These are phyloP conservation scores for Apis florea DNA, from an alignment of 1,140 invertebrate genomes.

Conservation along the genomic window DNA sequence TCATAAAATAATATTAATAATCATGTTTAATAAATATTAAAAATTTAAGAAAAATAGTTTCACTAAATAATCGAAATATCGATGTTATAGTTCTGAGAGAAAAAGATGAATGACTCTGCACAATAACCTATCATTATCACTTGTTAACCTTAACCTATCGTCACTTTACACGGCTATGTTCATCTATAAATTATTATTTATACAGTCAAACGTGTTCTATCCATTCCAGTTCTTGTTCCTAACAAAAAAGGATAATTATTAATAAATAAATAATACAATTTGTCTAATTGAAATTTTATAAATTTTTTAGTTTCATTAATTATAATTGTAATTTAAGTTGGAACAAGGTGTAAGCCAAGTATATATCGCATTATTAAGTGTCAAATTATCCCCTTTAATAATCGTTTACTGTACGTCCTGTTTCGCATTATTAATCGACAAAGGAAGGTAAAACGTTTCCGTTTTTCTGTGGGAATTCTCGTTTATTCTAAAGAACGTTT, in stretches of 20 bases:
- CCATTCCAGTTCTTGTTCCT: no score
- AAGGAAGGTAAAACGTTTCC: conserved; percentile 1
- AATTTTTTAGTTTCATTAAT: no score
- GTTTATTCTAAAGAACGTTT: not conserved
- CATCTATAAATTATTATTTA: not conserved
- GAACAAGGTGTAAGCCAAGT: no score
- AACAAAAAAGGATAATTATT: no score
- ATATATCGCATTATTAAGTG: not conserved
- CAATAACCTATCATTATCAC: not conserved
- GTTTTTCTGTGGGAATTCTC: conserved; percentile 16
- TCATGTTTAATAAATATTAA: no score
- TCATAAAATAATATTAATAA: no score
- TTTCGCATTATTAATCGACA: conserved; percentile 1
- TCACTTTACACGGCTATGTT: not conserved
- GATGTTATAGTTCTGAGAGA: not conserved
- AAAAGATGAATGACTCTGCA: not conserved
- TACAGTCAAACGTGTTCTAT: no score
- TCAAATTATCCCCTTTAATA: not conserved
- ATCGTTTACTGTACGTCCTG: not conserved
- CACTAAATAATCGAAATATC: not conserved
- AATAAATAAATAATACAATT: no score
- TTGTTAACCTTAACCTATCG: not conserved
- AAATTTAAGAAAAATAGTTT: no score
- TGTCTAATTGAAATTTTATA: no score
- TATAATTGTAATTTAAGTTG: no score